A percentile compares a stretch with the other conserved stretches of the same genome.
These are phyloP conservation scores for Drosophila subobscura DNA, from an alignment of 1,140 invertebrate species.

Conservation along the genomic window DNA sequence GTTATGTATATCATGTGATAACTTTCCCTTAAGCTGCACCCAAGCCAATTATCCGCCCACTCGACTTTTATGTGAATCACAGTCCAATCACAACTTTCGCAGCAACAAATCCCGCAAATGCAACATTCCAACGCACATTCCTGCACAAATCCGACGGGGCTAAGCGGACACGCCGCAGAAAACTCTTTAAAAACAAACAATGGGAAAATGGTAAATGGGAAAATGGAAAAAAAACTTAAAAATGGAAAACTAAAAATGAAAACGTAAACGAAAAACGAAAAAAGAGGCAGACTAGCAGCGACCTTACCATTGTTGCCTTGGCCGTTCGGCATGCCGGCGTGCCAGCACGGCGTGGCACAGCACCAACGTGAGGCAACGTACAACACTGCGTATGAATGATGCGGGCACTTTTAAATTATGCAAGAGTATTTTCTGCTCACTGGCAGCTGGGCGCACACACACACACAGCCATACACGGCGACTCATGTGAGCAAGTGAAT, in stretches of 20 bases:
- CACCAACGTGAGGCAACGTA: conserved; percentile 21
- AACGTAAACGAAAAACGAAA: conserved; percentile 6
- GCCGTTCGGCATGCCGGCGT: conserved; percentile 24
- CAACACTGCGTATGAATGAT: conserved; percentile 56
- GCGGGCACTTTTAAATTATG: conserved; percentile 68
- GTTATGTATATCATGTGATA: too few relatives aligned
- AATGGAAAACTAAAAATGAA: conserved; percentile 6
- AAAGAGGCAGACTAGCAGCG: conserved; percentile 16
- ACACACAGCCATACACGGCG: conserved; percentile 1
- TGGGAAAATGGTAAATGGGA: conserved; percentile 30
- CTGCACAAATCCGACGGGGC: neutral
- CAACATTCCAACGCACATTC: conserved; percentile 17
- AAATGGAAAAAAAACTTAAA: conserved; percentile 28
- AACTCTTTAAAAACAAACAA: conserved; percentile 60
- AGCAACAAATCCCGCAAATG: conserved; percentile 7
- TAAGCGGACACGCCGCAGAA: conserved; percentile 27
- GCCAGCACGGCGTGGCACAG: too few relatives aligned
- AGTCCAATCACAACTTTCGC: conserved; percentile 5
- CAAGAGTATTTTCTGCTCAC: conserved; percentile 57
- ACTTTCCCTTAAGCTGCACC: too few relatives aligned
- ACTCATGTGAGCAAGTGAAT: conserved; percentile 52
- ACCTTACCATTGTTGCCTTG: conserved; percentile 72
- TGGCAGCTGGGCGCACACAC: conserved; percentile 8
- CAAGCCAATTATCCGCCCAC: neutral
- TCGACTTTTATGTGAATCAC: neutral